Evolutionary conservation across 2,797 vertebrate species (phyloP), one percentile per base, ranked within the genome.

Genomic region (Streptopelia turtur): DNA sequence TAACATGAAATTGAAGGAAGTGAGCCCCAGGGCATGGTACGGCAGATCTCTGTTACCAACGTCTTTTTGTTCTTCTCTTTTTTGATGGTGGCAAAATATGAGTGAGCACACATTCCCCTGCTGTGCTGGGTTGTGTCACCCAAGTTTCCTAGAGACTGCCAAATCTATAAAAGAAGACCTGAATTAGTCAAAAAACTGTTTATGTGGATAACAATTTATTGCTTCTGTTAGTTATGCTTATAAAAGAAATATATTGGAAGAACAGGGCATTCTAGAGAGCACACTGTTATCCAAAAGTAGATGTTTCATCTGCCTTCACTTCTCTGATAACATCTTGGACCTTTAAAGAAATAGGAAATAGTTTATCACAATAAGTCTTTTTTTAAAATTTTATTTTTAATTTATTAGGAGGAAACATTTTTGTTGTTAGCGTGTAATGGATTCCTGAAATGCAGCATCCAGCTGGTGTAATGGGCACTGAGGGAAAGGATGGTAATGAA

Each of bases 361-460:
- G 2, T 68, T 91, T 39, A 31, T 55, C 16, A 66, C 21, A 5
- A 12, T 39, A 49, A 64, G 25, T 52, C 7, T 14, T 43, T 16
- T 3, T 3, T 37, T 37, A 12, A 37, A 37, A 37, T 39, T 15
- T 50, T 25, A 15, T n/a, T 39, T 18, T 22, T 64, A 37, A 37
- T 21, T 8, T 50, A 61, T 71, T 13, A 79, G 30, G 59, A 72
- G 30, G 55, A 61, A 76, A 35, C 6, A 5, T 30, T 71, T 47
- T 52, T 82, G 55, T 72, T 59, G 21, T 90, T 74, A 41, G 30
- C 6, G 12, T 25, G 27, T 81, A 91, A 79, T 31, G 23, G 65
- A 65, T 78, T 93, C 74, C 86, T 94, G 70, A 86, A 95, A 69
- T 69, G 59, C 87, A 87, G 74, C 66, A 63, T 45, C 66, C 70